phyloP scores from a whole-genome alignment of 1,140 invertebrate species.

The Dendroctonus ponderosae region DNA sequence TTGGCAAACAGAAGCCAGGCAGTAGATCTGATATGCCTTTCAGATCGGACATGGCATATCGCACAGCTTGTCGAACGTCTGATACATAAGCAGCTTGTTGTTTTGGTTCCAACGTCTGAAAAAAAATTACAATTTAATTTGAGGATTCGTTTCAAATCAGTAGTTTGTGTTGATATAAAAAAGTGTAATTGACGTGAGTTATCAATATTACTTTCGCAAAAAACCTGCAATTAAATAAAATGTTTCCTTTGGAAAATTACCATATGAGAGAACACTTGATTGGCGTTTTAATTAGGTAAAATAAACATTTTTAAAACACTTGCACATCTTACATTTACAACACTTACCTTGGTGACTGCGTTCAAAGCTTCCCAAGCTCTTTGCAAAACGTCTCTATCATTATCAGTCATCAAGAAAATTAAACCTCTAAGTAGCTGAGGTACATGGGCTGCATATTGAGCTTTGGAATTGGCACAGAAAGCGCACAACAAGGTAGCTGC shows the following conservation, averaged over 20 bases:
- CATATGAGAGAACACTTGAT: too few species aligned
- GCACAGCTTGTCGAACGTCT: conserved; percentile 87
- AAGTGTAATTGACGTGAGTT: too few species aligned
- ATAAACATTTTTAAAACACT: not conserved
- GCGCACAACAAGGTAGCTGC: conserved; percentile 84
- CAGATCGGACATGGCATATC: conserved; percentile 84
- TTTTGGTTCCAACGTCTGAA: conserved; percentile 71
- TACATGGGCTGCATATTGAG: conserved; percentile 83
- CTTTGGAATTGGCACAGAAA: conserved; percentile 85
- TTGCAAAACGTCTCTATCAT: conserved; percentile 77
- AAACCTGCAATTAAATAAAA: too few species aligned
- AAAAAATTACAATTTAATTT: conserved; percentile 30
- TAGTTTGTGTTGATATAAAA: too few species aligned
- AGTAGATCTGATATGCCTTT: conserved; percentile 68
- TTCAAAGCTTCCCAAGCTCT: conserved; percentile 87
- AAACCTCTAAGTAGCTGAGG: conserved; percentile 85
- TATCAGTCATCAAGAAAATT: conserved; percentile 80
- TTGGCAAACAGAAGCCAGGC: conserved; percentile 93
- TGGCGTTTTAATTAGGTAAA: too few species aligned
- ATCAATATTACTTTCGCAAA: too few species aligned
- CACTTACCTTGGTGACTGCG: conserved; percentile 77
- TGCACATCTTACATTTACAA: not conserved
- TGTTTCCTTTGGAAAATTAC: too few species aligned
- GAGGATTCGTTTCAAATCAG: too few species aligned
- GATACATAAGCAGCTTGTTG: conserved; percentile 81